phyloP scores from a whole-genome alignment of 2,888 invertebrate genomes.

The Zonitis immaculata region DNA sequence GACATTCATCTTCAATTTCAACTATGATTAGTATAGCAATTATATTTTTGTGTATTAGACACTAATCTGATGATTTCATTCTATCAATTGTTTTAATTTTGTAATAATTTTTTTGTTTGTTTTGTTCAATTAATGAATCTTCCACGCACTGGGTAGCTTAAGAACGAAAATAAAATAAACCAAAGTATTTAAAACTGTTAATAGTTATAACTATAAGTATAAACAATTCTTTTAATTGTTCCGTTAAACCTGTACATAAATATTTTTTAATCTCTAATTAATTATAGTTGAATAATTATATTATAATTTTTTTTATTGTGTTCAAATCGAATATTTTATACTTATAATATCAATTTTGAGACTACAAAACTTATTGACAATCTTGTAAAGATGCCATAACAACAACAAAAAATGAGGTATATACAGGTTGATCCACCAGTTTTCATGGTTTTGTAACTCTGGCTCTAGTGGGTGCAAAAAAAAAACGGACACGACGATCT shows the following conservation, averaged over 20 bases:
- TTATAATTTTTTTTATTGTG: slow-evolving; percentile 22
- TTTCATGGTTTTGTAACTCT: too few relatives aligned
- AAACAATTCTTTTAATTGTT: slow-evolving; percentile 16
- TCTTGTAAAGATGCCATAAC: slow-evolving; percentile 13
- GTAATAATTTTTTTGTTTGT: neutral
- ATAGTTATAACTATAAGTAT: slow-evolving; percentile 25
- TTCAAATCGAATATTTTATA: slow-evolving; percentile 17
- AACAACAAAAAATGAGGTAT: too few relatives aligned
- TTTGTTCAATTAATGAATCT: slow-evolving; percentile 22
- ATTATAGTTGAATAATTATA: slow-evolving; percentile 10
- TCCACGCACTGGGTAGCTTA: slow-evolving; percentile 42
- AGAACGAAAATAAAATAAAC: slow-evolving; percentile 31
- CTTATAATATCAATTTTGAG: too few relatives aligned
- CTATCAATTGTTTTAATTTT: slow-evolving; percentile 15
- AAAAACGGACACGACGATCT: too few relatives aligned
- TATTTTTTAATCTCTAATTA: neutral
- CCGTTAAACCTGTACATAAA: slow-evolving; percentile 9
- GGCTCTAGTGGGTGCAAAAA: too few relatives aligned
- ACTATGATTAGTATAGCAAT: slow-evolving; percentile 30
- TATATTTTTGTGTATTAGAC: slow-evolving; percentile 22
- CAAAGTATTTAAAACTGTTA: slow-evolving; percentile 35
- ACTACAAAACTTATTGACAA: too few relatives aligned
- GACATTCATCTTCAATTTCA: slow-evolving; percentile 24
- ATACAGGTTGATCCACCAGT: too few relatives aligned
- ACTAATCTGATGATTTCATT: slow-evolving; percentile 25